These are phyloP conservation scores for Eudorcas thomsonii DNA, from an alignment of 2,113 vertebrate genomes.

Conservation along the genomic window DNA sequence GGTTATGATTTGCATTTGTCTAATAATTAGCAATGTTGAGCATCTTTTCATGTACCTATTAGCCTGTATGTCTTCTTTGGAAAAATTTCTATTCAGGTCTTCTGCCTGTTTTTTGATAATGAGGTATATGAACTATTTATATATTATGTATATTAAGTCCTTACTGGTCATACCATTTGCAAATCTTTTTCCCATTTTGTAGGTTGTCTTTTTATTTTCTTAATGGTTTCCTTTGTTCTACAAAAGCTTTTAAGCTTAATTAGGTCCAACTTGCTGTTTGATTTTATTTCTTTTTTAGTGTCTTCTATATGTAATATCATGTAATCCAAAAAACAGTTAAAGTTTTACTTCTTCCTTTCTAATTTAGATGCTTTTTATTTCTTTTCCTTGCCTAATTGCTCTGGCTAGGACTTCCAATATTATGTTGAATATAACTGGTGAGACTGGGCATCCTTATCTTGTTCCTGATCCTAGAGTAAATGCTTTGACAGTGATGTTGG, in stretches of 20 bases:
- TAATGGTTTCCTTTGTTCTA: not conserved
- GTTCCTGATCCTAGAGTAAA: not conserved
- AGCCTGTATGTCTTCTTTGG: not conserved
- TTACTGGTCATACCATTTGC: not conserved
- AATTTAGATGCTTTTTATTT: not conserved
- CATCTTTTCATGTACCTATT: not conserved
- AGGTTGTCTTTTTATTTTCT: not conserved
- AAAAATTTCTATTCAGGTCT: not conserved
- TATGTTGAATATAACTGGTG: not conserved
- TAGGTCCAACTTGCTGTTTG: not conserved
- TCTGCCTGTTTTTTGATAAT: not conserved
- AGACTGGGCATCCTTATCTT: not conserved
- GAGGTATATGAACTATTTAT: not conserved
- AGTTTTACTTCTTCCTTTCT: not conserved
- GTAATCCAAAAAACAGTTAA: not conserved
- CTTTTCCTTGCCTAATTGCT: not conserved
- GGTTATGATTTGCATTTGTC: not conserved
- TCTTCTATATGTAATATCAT: not conserved
- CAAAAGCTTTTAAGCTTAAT: not conserved
- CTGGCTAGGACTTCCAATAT: not conserved
- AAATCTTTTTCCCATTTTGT: not conserved
- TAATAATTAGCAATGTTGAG: not conserved
- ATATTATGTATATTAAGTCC: not conserved
- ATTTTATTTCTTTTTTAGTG: not conserved
- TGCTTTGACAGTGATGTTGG: not conserved